A percentile compares a stretch with the other conserved stretches of the same genome.
Evolutionary conservation across 2,113 vertebrate species (phyloP).

Genomic region (Argyrosomus japonicus): DNA sequence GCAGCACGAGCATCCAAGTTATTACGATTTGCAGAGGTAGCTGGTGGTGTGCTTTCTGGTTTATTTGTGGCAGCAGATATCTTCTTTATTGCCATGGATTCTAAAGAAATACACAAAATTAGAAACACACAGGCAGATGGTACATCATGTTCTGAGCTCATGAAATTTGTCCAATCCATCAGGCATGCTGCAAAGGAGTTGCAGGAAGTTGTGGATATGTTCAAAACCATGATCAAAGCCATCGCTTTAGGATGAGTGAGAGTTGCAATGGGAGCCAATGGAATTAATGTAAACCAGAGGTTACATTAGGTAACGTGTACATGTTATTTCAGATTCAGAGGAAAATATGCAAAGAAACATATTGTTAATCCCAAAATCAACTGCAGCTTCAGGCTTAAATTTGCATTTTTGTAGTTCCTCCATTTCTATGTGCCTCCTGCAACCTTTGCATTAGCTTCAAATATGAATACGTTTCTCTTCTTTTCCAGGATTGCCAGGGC

Average conservation of each 20-base stretch:
- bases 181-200: slow-evolving; percentile 20
- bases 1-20: slow-evolving; percentile 33
- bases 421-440: no score
- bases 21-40: slow-evolving; percentile 26
- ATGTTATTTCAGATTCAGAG: no score
- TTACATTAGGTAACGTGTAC: neutral
- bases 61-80: slow-evolving; percentile 47
- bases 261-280: neutral
- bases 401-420: no score
- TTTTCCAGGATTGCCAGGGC: no score
- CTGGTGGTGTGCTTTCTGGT: slow-evolving; percentile 16
- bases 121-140: slow-evolving; percentile 10
- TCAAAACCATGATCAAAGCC: neutral
- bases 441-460: no score
- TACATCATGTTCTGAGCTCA: slow-evolving; percentile 32
- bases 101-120: slow-evolving; percentile 57
- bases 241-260: neutral
- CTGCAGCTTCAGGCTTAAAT: no score
- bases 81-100: slow-evolving; percentile 56
- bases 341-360: no score
- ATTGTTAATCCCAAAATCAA: no score
- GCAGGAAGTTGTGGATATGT: slow-evolving; percentile 1
- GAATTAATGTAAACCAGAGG: neutral
- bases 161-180: slow-evolving; percentile 49
- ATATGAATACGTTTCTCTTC: no score